A percentile compares a stretch with the other conserved stretches of the same genome.
Evolutionary conservation across 1,140 invertebrate species (phyloP).

Genomic region (Apis laboriosa): DNA sequence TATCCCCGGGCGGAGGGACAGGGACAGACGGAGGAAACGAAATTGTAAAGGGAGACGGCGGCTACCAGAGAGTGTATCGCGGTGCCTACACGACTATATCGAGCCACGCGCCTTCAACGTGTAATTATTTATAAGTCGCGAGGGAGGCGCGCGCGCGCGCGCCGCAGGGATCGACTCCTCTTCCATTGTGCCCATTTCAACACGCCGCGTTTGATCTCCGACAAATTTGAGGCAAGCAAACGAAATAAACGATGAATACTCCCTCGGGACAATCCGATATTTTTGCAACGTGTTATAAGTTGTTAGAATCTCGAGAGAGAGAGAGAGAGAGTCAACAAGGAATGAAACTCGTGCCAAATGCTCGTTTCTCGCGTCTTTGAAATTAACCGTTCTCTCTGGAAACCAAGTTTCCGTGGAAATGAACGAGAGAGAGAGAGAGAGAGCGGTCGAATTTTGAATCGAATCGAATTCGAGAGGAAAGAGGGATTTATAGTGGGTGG

Average conservation of each 20-base stretch:
- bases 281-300: too few species aligned
- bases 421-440: too few species aligned
- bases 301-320: too few species aligned
- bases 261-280: too few species aligned
- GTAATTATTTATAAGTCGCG: conserved; percentile 45
- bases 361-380: too few species aligned
- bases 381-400: too few species aligned
- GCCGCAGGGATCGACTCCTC: neutral
- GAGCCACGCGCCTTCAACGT: conserved; percentile 35
- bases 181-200: neutral
- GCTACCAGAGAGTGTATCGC: conserved; percentile 6
- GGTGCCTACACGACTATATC: conserved; percentile 33
- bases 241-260: neutral
- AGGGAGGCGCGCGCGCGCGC: neutral
- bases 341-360: too few species aligned
- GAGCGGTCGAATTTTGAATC: conserved; percentile 3
- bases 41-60: conserved; percentile 29
- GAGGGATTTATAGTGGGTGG: neutral
- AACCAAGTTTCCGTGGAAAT: too few species aligned
- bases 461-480: neutral
- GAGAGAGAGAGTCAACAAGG: too few species aligned
- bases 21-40: conserved; percentile 41
- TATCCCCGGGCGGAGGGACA: conserved; percentile 42
- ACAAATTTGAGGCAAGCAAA: neutral
- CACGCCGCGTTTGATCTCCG: neutral